phyloP scores from a whole-genome alignment of 2,797 vertebrate genomes.

The Coccyzus lansbergi region DNA sequence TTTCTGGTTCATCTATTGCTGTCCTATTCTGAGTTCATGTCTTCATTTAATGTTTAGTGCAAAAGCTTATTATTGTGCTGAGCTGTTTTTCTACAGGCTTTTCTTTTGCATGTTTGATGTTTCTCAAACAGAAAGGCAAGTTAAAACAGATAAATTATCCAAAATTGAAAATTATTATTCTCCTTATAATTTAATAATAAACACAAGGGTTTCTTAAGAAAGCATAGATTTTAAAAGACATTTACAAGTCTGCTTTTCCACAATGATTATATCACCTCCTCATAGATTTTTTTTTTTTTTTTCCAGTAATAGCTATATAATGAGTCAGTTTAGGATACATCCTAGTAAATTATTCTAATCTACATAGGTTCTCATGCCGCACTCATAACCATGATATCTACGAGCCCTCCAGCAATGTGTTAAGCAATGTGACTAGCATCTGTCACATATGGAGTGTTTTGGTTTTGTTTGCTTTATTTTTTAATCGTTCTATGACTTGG shows the following conservation, averaged over 20 bases:
- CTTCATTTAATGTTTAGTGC: constrained; percentile 43
- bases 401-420: not conserved
- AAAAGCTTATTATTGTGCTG: constrained; percentile 49
- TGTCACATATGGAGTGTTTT: constrained; percentile 20
- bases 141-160: constrained; percentile 50
- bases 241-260: constrained; percentile 25
- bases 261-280: not conserved
- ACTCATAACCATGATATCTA: not conserved
- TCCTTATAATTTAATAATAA: constrained; percentile 34
- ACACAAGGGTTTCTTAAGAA: constrained; percentile 14
- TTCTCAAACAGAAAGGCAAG: constrained; percentile 55
- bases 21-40: constrained; percentile 35
- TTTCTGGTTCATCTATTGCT: constrained; percentile 48
- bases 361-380: not conserved
- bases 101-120: constrained; percentile 28
- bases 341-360: constrained; percentile 28
- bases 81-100: constrained; percentile 31
- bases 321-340: not conserved
- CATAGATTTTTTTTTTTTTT: not conserved
- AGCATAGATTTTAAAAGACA: constrained; percentile 21
- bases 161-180: constrained; percentile 35
- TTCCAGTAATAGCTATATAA: not conserved
- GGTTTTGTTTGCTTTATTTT: not conserved
- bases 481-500: not conserved
- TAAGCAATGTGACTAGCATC: constrained; percentile 31